Evolutionary conservation across 1,140 invertebrate genomes (phyloP).

Genomic region (Eulimnadia texana): DNA sequence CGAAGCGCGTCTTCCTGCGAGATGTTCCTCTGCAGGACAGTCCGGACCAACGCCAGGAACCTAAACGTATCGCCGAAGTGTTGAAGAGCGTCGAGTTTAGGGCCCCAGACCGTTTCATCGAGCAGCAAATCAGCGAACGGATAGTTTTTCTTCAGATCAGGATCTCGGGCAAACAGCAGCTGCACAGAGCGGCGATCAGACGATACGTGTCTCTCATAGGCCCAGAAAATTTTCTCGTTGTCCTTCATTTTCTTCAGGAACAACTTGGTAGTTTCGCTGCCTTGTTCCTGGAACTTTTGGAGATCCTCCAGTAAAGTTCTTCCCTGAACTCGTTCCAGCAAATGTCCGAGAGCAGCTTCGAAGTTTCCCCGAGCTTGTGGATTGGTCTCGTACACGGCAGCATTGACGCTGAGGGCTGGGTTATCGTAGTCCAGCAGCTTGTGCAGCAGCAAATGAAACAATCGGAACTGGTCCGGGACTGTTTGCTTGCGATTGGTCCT

Average conservation of each 20-base stretch:
- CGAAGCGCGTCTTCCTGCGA: not conserved
- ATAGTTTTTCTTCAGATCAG: not conserved
- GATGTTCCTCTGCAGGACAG: not conserved
- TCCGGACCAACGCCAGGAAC: slow-evolving; percentile 2
- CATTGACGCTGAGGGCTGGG: not conserved
- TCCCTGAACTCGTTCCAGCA: not conserved
- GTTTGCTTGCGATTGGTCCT: not conserved
- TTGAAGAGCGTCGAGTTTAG: not conserved
- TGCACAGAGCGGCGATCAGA: slow-evolving; percentile 1
- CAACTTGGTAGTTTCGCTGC: not conserved
- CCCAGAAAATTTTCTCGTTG: slow-evolving; percentile 4
- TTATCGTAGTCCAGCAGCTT: not conserved
- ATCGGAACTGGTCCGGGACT: slow-evolving; percentile 7
- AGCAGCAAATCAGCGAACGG: not conserved
- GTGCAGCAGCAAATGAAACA: slow-evolving; percentile 2
- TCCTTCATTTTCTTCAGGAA: not conserved
- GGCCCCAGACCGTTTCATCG: not conserved
- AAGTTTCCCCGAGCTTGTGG: slow-evolving; percentile 1
- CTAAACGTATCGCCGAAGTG: not conserved
- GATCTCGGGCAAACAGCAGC: not conserved
- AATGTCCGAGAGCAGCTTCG: not conserved
- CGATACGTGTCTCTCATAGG: slow-evolving; percentile 1
- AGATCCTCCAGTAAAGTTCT: not conserved
- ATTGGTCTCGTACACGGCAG: not conserved
- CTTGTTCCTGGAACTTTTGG: not conserved